Evolutionary conservation across 1,140 invertebrate species (phyloP), one percentile per base, ranked within the genome.

Genomic region (Camponotus vicinus): DNA sequence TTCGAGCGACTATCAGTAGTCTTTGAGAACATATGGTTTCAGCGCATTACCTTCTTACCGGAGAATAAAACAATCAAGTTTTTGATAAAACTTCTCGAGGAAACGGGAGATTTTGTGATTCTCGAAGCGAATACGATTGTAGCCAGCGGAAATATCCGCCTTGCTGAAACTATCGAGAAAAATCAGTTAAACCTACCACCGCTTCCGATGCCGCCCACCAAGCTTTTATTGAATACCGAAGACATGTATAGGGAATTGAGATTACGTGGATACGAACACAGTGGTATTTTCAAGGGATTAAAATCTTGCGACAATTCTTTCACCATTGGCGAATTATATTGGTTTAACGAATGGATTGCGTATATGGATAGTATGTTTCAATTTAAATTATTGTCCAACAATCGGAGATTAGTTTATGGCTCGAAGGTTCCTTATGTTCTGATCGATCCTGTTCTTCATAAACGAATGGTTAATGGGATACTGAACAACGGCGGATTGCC

Each of bases 341-440:
- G 99, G 99, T 96, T 96, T 27, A 96, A 97, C 70, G 98, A 99
- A 93, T 99, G 98, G 98, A 97, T 99, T 67, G 97, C 98, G 13
- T 99, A 97, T 94, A 97, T 99, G 91, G 99, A 99, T 92, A 99
- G 98, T 0, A 98, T 99, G 97, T 96, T 99, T 27, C 99, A 99
- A 94, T 98, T 99, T 87, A 97, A 96, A 61, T 97, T 99, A 86
- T 94, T 99, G 34, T 97, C 97, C 57, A 96, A 97, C 86, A 97
- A 97, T 86, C 96, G 97, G 2, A 95, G 97, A 45, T 97, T 98
- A 91, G 97, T 92, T 94, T 99, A 57, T 99, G 6, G 99, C 11
- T 99, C 98, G 5, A 96, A 98, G 79, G 96, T 99, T 27, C 97
- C 98, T 91, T 96, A 97, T 84, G 95, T 97, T 7, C 95, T 97